phyloP scores from a whole-genome alignment of 2,113 vertebrate genomes.

The Scatophagus argus region DNA sequence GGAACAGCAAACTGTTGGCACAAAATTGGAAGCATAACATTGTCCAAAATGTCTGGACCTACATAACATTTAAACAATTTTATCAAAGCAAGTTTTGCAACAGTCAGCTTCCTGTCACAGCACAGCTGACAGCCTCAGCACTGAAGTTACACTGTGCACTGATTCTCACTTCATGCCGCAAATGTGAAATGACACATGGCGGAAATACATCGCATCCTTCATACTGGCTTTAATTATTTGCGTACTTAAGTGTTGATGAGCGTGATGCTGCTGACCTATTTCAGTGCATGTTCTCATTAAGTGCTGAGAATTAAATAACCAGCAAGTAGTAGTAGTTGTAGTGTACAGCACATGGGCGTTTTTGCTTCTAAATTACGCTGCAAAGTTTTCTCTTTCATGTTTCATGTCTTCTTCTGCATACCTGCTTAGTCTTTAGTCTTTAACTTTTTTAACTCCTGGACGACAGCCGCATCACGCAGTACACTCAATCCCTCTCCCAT shows the following conservation, averaged over 20 bases:
- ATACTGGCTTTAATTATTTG: constrained; percentile 44
- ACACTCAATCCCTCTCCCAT: constrained; percentile 8
- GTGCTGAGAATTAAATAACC: constrained; percentile 13
- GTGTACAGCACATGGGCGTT: constrained; percentile 39
- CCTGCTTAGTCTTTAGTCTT: neutral
- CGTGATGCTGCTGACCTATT: constrained; percentile 52
- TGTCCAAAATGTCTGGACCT: no score
- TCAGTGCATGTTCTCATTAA: constrained; percentile 44
- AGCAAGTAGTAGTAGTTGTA: constrained; percentile 13
- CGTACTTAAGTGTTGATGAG: constrained; percentile 34
- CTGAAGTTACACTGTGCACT: neutral
- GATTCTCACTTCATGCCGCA: constrained; percentile 1
- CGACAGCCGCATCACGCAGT: constrained; percentile 8
- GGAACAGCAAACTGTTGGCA: no score
- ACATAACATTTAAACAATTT: neutral
- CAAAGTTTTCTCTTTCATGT: constrained; percentile 46
- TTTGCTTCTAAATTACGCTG: constrained; percentile 37
- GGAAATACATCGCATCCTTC: constrained; percentile 7
- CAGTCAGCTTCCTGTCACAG: neutral
- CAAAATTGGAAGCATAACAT: no score
- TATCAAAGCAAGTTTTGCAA: neutral
- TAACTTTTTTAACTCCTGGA: constrained; percentile 16
- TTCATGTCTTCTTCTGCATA: neutral
- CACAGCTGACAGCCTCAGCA: neutral
- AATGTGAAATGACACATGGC: constrained; percentile 15